Conservation (phyloP, 1,140 invertebrate species). For the Ceratina australensis region DNA sequence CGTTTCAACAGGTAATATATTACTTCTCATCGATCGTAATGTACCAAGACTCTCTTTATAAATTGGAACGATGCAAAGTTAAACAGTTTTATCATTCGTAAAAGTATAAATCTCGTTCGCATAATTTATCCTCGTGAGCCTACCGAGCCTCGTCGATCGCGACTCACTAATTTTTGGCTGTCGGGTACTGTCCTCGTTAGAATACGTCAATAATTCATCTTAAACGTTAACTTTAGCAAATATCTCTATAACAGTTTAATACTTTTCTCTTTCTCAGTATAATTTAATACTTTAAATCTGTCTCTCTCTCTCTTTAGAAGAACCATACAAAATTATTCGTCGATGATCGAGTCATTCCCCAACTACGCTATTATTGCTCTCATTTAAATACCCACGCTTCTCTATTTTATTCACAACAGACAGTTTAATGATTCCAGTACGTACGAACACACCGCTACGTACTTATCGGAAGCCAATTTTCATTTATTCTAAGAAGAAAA, state of each 20-base stretch:
- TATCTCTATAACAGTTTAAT: slow-evolving; percentile 36
- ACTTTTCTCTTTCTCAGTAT: slow-evolving; percentile 28
- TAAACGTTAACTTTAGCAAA: slow-evolving; percentile 42
- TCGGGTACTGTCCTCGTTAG: background rate
- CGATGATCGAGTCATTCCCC: background rate
- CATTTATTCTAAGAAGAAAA: background rate
- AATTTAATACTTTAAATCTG: slow-evolving; percentile 45
- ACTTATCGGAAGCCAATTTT: background rate
- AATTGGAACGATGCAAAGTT: background rate
- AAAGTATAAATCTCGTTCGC: background rate
- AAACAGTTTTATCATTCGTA: background rate
- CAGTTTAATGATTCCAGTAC: background rate
- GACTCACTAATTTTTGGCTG: slow-evolving; percentile 19
- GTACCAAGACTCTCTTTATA: background rate
- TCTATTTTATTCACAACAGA: background rate
- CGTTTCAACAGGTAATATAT: background rate
- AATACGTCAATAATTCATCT: slow-evolving; percentile 25
- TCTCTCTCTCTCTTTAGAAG: slow-evolving; percentile 12
- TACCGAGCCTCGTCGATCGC: background rate
- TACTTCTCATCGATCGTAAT: background rate
- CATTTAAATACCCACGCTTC: background rate
- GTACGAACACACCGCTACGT: too few species aligned
- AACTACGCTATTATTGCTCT: background rate
- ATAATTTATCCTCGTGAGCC: background rate
- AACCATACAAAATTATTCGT: slow-evolving; percentile 31